A percentile compares a stretch with the other conserved stretches of the same genome.
These are phyloP conservation scores for Anolis carolinensis DNA, from an alignment of 2,113 vertebrate genomes.

Conservation along the genomic window DNA sequence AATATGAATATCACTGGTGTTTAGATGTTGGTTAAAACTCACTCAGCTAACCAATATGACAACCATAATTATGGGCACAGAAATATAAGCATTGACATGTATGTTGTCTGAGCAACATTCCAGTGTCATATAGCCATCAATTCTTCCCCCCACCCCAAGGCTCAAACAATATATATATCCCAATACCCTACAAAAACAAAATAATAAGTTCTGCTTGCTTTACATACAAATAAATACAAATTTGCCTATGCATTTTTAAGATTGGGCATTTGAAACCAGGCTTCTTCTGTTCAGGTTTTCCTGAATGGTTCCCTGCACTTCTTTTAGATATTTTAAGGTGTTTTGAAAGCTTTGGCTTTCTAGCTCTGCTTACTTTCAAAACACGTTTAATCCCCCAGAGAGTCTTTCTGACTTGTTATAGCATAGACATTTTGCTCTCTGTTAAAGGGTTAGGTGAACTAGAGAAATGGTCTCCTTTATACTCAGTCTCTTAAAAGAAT, in stretches of 20 bases:
- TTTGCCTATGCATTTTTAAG: not conserved
- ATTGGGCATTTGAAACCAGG: too few species aligned
- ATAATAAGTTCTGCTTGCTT: not conserved
- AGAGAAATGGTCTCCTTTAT: not conserved
- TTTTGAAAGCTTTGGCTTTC: not conserved
- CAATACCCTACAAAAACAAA: not conserved
- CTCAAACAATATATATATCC: not conserved
- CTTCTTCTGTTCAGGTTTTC: not conserved
- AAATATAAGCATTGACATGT: too few species aligned
- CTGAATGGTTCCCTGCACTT: not conserved
- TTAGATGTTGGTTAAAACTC: too few species aligned
- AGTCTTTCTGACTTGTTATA: not conserved
- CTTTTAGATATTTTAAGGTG: not conserved
- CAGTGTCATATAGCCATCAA: too few species aligned
- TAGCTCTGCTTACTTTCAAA: slow-evolving; percentile 5
- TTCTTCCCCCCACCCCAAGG: not conserved
- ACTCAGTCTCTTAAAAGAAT: not conserved
- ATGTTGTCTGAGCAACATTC: too few species aligned
- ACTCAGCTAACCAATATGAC: too few species aligned
- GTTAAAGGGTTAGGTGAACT: not conserved
- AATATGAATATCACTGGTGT: too few species aligned
- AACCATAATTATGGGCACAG: too few species aligned
- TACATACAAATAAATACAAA: slow-evolving; percentile 12
- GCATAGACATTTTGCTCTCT: not conserved
- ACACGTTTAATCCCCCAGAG: not conserved